A percentile compares a stretch with the other conserved stretches of the same genome.
phyloP scores from a whole-genome alignment of 2,888 invertebrate species.

The Lycaena phlaeas region DNA sequence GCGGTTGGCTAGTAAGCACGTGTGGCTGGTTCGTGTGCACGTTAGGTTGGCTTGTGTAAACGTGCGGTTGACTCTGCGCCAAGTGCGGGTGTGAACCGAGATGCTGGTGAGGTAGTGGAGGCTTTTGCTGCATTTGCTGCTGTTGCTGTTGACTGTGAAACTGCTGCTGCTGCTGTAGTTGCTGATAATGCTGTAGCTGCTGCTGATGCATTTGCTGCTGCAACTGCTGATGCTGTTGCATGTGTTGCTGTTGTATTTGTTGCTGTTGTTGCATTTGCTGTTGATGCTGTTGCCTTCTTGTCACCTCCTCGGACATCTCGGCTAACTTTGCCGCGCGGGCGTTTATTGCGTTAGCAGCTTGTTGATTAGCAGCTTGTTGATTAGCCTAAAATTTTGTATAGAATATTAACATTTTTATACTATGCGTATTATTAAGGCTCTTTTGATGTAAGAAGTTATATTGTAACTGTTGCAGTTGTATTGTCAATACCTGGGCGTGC shows the following conservation, averaged over 20 bases:
- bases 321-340: conserved; percentile 77
- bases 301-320: conserved; percentile 87
- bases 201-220: conserved; percentile 33
- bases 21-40: not conserved
- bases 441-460: no score
- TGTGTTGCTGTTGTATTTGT: conserved; percentile 37
- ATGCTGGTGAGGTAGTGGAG: conserved; percentile 15
- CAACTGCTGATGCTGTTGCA: conserved; percentile 27
- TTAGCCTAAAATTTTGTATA: conserved; percentile 24
- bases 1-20: not conserved
- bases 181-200: conserved; percentile 35
- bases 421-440: no score
- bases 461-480: not conserved
- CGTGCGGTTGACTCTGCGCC: conserved; percentile 2
- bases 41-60: conserved; percentile 1
- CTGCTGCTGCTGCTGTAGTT: conserved; percentile 17
- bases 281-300: conserved; percentile 70
- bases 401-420: not conserved
- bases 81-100: conserved; percentile 11
- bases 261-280: conserved; percentile 35
- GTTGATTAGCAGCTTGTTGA: conserved; percentile 32
- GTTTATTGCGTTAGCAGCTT: conserved; percentile 34
- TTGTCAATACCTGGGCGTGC: not conserved
- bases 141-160: conserved; percentile 22
- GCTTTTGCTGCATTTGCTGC: conserved; percentile 17